Conservation (phyloP, 2,113 vertebrate genomes). For the Pungitius pungitius region DNA sequence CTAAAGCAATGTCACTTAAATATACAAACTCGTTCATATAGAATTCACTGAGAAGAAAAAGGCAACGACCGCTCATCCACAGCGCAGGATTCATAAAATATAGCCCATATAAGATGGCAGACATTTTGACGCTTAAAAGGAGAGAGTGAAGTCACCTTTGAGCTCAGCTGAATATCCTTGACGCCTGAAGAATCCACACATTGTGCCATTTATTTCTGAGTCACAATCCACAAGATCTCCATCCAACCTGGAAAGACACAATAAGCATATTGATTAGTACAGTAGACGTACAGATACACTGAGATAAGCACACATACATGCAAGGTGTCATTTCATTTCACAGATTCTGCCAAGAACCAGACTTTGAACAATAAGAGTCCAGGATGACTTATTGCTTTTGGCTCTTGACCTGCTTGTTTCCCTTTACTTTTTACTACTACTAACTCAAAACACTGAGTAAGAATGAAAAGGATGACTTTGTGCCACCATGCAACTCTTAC, state of each 20-base stretch:
- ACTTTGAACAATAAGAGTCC: background rate
- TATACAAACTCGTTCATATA: slow-evolving; percentile 56
- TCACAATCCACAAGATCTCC: slow-evolving; percentile 25
- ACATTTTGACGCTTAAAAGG: slow-evolving; percentile 38
- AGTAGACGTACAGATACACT: background rate
- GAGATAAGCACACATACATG: slow-evolving; percentile 1
- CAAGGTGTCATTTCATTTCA: slow-evolving; percentile 8
- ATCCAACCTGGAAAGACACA: slow-evolving; percentile 54
- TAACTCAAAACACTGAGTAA: slow-evolving; percentile 16
- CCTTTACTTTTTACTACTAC: slow-evolving; percentile 32
- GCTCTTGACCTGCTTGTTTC: slow-evolving; percentile 56
- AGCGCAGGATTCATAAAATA: slow-evolving; percentile 51
- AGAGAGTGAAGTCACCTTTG: slow-evolving; percentile 62
- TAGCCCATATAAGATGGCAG: slow-evolving; percentile 51
- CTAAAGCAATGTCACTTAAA: slow-evolving; percentile 67
- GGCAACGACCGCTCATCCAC: slow-evolving; percentile 43
- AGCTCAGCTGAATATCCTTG: slow-evolving; percentile 57
- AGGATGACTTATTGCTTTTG: background rate
- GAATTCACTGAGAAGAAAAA: slow-evolving; percentile 38
- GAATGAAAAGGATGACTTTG: slow-evolving; percentile 46
- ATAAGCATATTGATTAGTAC: slow-evolving; percentile 23
- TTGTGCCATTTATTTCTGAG: slow-evolving; percentile 48
- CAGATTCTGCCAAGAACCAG: background rate
- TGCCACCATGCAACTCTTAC: slow-evolving; percentile 59
- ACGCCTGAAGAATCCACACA: slow-evolving; percentile 26